Evolutionary conservation across 2,797 vertebrate genomes (phyloP), one percentile per base, ranked within the genome.

Genomic region (Centroberyx gerrardi): DNA sequence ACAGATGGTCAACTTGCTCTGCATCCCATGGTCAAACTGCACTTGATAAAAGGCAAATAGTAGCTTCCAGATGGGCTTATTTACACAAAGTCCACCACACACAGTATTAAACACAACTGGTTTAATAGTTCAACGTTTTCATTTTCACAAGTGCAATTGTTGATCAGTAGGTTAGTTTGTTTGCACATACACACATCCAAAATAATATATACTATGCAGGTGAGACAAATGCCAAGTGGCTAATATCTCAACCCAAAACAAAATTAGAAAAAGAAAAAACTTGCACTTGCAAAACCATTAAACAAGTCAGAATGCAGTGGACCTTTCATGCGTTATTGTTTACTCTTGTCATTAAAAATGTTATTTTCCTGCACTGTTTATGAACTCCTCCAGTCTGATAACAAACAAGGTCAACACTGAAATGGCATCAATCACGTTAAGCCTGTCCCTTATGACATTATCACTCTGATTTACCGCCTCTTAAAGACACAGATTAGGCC

Each of bases 301-400:
- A 22, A 22, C 22, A 22, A 22, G 33, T 33, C 33, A 15, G 18
- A 61, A 38, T 27, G 28, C 8, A 18, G 40, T 14, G 1, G 5
- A 69, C 53, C 56, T 62, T 56, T 61, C 46, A 52, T 78, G 63
- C 46, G 44, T 66, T 78, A 51, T 78, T 83, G 79, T 74, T 86
- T 53, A 81, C 48, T 65, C 51, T 29, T 48, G 38, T 56, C 74
- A 76, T 87, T 76, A 68, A 18, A 82, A 64, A 62, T 54, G 58
- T 78, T 33, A 33, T 33, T 80, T 84, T 79, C 80, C 76, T 62
- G 49, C 5, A 2, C 58, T 49, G 59, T 88, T 91, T 87, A 88
- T 82, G 65, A 68, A 73, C 80, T 66, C 68, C 31, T 22, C 10
- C 13, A 22, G 54, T 69, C 49, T 53, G 85, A 91, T 88, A 84